phyloP scores from a whole-genome alignment of 2,888 invertebrate species.

The Pollenia angustigena region DNA sequence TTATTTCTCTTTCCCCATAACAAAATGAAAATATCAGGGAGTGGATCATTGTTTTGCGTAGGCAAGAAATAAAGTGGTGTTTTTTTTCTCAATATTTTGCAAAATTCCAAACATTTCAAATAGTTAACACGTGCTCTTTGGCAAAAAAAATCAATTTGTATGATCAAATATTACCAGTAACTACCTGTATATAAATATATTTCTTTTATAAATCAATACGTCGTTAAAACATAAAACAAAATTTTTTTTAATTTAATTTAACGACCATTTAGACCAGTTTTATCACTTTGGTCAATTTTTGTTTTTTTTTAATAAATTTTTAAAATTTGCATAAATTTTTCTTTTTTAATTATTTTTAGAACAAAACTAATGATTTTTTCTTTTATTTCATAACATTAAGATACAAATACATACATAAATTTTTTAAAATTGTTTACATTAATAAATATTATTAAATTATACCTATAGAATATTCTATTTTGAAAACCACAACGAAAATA shows the following conservation, averaged over 20 bases:
- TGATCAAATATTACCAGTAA: slow-evolving; percentile 8
- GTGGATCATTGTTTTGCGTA: slow-evolving; percentile 10
- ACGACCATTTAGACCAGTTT: not conserved
- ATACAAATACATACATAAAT: not conserved
- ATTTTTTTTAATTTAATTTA: slow-evolving; percentile 5
- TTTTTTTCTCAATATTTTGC: not conserved
- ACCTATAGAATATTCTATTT: slow-evolving; percentile 41
- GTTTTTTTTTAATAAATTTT: not conserved
- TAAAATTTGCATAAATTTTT: not conserved
- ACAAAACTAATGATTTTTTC: too few relatives aligned
- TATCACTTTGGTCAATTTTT: not conserved
- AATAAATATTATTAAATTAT: not conserved
- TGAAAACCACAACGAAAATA: slow-evolving; percentile 31
- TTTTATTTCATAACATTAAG: too few relatives aligned
- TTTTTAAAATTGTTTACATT: not conserved
- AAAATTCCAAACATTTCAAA: slow-evolving; percentile 23
- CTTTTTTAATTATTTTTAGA: too few relatives aligned
- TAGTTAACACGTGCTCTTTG: slow-evolving; percentile 52
- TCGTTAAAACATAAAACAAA: not conserved
- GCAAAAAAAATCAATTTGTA: slow-evolving; percentile 21
- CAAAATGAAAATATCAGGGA: slow-evolving; percentile 3
- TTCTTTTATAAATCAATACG: not conserved
- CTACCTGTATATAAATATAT: not conserved
- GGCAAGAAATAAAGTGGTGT: slow-evolving; percentile 11
- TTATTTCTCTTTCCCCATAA: not conserved